Evolutionary conservation across 2,888 invertebrate genomes (phyloP).

Genomic region (Toxonevra muliebris): DNA sequence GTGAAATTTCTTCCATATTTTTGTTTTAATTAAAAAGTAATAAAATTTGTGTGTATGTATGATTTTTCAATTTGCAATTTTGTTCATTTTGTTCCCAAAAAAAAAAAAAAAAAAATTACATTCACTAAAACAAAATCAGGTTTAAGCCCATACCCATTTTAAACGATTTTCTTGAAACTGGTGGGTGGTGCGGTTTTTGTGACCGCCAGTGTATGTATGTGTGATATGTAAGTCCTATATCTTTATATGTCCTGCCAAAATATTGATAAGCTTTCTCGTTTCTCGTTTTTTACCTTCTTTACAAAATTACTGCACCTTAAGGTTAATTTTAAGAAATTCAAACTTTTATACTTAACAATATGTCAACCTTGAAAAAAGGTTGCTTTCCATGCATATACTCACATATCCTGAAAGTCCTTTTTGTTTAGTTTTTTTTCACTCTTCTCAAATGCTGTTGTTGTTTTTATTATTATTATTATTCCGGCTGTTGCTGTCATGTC

Average conservation of each 20-base stretch:
- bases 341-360: not conserved
- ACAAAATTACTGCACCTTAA: conserved; percentile 15
- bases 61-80: too few species aligned
- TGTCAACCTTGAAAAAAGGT: not conserved
- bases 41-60: too few species aligned
- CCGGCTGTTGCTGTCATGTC: conserved; percentile 45
- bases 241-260: too few species aligned
- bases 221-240: not conserved
- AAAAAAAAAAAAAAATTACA: too few species aligned
- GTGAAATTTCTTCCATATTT: too few species aligned
- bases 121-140: too few species aligned
- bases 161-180: too few species aligned
- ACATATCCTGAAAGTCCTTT: not conserved
- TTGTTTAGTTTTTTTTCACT: not conserved
- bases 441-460: not conserved
- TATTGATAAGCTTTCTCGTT: too few species aligned
- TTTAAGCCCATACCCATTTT: too few species aligned
- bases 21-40: too few species aligned
- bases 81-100: too few species aligned
- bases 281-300: not conserved
- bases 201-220: not conserved
- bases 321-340: not conserved
- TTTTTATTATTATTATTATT: not conserved
- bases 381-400: not conserved
- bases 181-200: too few species aligned